Percentiles rank a stretch among this genome's conserved stretches.
Conservation (phyloP, 1,140 invertebrate species). For the Scaptomyza hsui region DNA sequence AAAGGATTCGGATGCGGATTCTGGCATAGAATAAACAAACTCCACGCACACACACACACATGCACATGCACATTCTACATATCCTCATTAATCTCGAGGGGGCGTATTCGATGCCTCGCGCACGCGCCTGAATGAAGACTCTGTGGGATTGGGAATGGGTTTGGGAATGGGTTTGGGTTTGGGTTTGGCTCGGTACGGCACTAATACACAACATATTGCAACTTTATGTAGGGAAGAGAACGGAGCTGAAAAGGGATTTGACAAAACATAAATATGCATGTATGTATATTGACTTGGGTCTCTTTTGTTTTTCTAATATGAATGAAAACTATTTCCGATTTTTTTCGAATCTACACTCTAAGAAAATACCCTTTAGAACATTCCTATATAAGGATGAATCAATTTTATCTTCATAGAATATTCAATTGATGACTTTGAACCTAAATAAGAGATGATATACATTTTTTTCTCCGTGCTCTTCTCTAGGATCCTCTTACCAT, state of each 20-base stretch:
- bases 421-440: too few species aligned
- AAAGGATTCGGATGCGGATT: conserved; percentile 59
- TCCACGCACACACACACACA: conserved; percentile 22
- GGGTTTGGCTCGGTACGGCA: not conserved
- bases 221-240: conserved; percentile 63
- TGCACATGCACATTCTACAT: not conserved
- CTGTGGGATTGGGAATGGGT: conserved; percentile 2
- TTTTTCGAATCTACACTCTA: conserved; percentile 40
- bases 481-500: too few species aligned
- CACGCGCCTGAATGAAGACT: conserved; percentile 50
- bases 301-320: conserved; percentile 54
- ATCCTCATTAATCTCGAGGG: conserved; percentile 79
- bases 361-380: not conserved
- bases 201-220: conserved; percentile 78
- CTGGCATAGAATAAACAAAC: conserved; percentile 64
- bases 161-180: conserved; percentile 16
- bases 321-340: conserved; percentile 40
- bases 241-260: not conserved
- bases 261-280: conserved; percentile 14
- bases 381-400: too few species aligned
- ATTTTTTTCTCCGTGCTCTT: too few species aligned
- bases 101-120: conserved; percentile 50
- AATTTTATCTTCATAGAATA: too few species aligned
- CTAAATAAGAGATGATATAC: too few species aligned
- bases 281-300: conserved; percentile 32